These are phyloP conservation scores for Epistrophe grossulariae DNA, from an alignment of 2,888 invertebrate genomes.

Conservation along the genomic window DNA sequence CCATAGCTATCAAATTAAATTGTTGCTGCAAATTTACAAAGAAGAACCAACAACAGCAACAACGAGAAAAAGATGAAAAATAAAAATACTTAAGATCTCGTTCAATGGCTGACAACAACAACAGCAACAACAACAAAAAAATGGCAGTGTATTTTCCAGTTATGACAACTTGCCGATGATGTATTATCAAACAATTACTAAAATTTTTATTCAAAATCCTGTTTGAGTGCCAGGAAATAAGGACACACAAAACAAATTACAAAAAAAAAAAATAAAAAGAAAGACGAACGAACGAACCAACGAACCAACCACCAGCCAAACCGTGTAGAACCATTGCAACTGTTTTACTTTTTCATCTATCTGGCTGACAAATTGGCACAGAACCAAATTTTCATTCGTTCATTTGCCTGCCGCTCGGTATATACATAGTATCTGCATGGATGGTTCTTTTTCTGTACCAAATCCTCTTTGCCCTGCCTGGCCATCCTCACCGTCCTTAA, in stretches of 20 bases:
- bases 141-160: slow-evolving; percentile 42
- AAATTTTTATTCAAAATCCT: slow-evolving; percentile 57
- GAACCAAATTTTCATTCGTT: slow-evolving; percentile 63
- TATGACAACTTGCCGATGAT: slow-evolving; percentile 72
- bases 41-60: neutral
- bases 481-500: neutral
- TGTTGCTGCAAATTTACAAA: slow-evolving; percentile 40
- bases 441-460: slow-evolving; percentile 23
- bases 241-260: slow-evolving; percentile 25
- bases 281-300: neutral
- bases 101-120: neutral
- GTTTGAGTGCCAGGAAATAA: slow-evolving; percentile 52
- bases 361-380: slow-evolving; percentile 69
- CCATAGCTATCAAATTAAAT: slow-evolving; percentile 63
- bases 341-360: slow-evolving; percentile 67
- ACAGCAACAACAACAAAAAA: no score
- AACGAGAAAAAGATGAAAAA: neutral
- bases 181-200: slow-evolving; percentile 75
- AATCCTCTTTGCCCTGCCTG: neutral
- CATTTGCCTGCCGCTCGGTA: slow-evolving; percentile 49
- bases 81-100: neutral
- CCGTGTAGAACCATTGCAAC: slow-evolving; percentile 54
- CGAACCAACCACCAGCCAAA: slow-evolving; percentile 13
- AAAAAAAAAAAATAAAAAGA: slow-evolving; percentile 6
- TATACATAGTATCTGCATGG: slow-evolving; percentile 29